These are phyloP conservation scores for Homalodisca vitripennis DNA, from an alignment of 1,140 invertebrate genomes.

Conservation along the genomic window DNA sequence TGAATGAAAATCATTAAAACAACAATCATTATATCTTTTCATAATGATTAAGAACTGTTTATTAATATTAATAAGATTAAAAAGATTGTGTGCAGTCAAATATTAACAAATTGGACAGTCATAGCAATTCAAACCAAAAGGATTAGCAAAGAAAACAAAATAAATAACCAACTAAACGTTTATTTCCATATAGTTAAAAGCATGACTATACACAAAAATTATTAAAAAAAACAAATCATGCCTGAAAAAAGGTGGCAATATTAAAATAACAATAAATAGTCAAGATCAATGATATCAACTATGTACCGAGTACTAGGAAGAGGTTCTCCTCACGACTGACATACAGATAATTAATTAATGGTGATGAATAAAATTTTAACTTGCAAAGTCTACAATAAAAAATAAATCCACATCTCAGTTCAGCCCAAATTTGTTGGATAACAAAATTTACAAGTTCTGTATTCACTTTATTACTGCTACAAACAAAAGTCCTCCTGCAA, in stretches of 20 bases:
- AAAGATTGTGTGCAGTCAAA: no score
- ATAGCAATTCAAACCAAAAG: no score
- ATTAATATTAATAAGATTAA: no score
- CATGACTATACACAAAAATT: neutral
- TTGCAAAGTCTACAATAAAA: conserved; percentile 4
- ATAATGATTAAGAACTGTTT: no score
- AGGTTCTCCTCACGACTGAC: no score
- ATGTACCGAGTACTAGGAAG: no score
- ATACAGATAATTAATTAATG: neutral
- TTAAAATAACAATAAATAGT: conserved; percentile 23
- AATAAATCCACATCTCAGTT: neutral
- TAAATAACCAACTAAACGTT: conserved; percentile 24
- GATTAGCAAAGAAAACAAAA: conserved; percentile 7
- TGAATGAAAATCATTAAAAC: no score
- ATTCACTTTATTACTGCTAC: neutral
- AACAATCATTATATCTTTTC: no score
- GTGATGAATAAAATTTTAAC: conserved; percentile 23
- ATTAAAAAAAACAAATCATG: conserved; percentile 12
- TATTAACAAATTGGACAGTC: no score
- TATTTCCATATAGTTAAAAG: conserved; percentile 22
- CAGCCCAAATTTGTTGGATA: neutral
- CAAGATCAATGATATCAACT: neutral
- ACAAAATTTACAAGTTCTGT: conserved; percentile 13
- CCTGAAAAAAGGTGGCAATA: neutral
- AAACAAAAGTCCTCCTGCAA: neutral